A percentile compares a stretch with the other conserved stretches of the same genome.
These are phyloP conservation scores for Enteromius anoplus DNA, from an alignment of 2,797 vertebrate species.

Conservation along the genomic window DNA sequence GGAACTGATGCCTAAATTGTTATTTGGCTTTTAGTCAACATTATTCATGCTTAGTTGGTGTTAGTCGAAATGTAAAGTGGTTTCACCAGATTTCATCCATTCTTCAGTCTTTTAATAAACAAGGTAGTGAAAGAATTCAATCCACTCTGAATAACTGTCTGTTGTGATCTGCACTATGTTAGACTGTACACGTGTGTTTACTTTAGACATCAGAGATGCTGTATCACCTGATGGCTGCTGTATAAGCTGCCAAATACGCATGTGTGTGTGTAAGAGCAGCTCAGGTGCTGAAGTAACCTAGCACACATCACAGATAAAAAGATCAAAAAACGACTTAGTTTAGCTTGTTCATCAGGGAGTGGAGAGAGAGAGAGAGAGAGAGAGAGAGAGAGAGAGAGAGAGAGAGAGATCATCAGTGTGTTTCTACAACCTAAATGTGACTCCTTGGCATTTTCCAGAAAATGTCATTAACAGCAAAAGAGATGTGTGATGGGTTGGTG, in stretches of 20 bases:
- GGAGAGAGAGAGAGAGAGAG: not conserved
- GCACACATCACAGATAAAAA: not conserved
- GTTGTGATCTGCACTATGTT: not conserved
- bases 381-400: not conserved
- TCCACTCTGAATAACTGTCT: not conserved
- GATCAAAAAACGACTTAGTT: constrained; percentile 6
- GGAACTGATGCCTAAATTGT: not conserved
- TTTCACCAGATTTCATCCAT: not conserved
- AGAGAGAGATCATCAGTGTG: not conserved
- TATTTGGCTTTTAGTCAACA: not conserved
- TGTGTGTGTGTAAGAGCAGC: not conserved
- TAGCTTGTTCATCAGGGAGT: not conserved
- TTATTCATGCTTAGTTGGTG: not conserved
- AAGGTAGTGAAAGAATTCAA: not conserved
- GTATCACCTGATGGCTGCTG: not conserved
- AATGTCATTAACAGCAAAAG: constrained; percentile 34
- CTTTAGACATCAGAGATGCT: not conserved
- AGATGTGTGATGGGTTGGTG: constrained; percentile 16
- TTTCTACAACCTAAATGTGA: constrained; percentile 28
- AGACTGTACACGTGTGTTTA: constrained; percentile 1
- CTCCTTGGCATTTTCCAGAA: constrained; percentile 12
- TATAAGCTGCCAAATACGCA: not conserved
- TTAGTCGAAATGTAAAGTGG: not conserved
- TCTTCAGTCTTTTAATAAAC: not conserved
- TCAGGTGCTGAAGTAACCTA: constrained; percentile 13